These are phyloP conservation scores for Dynastes hyllus DNA, from an alignment of 2,888 invertebrate species.

Conservation along the genomic window DNA sequence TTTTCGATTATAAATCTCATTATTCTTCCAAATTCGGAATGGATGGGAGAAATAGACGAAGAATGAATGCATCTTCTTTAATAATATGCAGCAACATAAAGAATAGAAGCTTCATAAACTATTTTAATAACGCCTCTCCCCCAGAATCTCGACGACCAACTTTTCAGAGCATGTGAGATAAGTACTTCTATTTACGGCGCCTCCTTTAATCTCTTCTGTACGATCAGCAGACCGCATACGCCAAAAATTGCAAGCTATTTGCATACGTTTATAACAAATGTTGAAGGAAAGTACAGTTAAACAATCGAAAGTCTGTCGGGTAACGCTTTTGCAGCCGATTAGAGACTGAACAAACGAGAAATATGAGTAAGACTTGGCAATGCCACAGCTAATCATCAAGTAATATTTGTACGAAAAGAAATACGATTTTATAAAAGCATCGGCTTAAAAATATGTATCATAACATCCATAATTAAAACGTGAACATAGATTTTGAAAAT, in stretches of 20 bases:
- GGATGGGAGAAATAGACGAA: neutral
- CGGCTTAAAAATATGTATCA: too few relatives aligned
- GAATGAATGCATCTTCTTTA: neutral
- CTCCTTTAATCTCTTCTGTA: constrained; percentile 37
- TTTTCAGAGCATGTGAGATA: constrained; percentile 12
- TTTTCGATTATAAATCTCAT: constrained; percentile 20
- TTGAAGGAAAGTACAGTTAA: constrained; percentile 1
- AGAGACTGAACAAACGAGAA: too few relatives aligned
- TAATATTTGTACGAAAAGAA: too few relatives aligned
- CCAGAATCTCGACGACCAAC: constrained; percentile 9
- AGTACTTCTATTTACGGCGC: constrained; percentile 39
- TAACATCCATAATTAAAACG: too few relatives aligned
- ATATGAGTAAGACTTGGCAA: too few relatives aligned
- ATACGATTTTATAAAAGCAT: too few relatives aligned
- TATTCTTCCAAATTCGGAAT: constrained; percentile 11
- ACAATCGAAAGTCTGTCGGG: too few relatives aligned
- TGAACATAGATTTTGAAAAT: too few relatives aligned
- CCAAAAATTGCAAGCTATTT: constrained; percentile 39
- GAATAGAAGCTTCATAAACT: constrained; percentile 24
- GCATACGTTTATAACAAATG: constrained; percentile 38
- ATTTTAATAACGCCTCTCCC: constrained; percentile 28
- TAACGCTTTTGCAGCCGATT: neutral
- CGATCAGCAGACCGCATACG: constrained; percentile 11
- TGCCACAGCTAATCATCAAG: too few relatives aligned
- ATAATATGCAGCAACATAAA: neutral